Percentiles rank a stretch among this genome's conserved stretches.
Evolutionary conservation across 64 coral and sea anemone genomes (phyloP).

Genomic region (Actinia tenebrosa): DNA sequence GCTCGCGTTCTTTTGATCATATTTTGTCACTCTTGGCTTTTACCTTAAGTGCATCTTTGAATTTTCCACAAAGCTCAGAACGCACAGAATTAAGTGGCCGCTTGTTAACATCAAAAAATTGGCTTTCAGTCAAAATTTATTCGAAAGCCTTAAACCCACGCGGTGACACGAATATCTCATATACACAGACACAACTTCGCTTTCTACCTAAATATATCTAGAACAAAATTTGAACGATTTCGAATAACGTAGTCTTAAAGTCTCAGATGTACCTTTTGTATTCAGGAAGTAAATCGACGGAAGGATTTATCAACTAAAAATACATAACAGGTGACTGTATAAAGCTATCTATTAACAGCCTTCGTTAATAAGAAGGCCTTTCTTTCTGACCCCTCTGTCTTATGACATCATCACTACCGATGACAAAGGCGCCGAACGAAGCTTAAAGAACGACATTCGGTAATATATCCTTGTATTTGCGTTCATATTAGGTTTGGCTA

Average conservation of each 20-base stretch:
- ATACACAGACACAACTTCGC: background rate
- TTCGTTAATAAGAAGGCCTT: background rate
- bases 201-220: background rate
- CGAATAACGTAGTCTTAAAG: background rate
- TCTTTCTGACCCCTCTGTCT: background rate
- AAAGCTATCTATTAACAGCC: background rate
- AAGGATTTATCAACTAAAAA: background rate
- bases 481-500: background rate
- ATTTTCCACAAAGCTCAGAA: slow-evolving; percentile 4
- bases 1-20: slow-evolving; percentile 6
- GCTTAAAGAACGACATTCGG: background rate
- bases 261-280: background rate
- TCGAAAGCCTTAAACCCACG: background rate
- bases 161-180: background rate
- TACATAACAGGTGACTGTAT: background rate
- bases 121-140: background rate
- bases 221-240: background rate
- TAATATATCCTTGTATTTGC: background rate
- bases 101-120: slow-evolving; percentile 1
- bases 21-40: slow-evolving; percentile 22
- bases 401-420: background rate
- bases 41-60: background rate
- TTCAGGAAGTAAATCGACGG: background rate
- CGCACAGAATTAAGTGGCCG: slow-evolving; percentile 4
- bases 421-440: background rate